Percentiles rank a stretch among this genome's conserved stretches.
Evolutionary conservation across 2,888 invertebrate genomes (phyloP).

Genomic region (Amphimallon solstitiale): DNA sequence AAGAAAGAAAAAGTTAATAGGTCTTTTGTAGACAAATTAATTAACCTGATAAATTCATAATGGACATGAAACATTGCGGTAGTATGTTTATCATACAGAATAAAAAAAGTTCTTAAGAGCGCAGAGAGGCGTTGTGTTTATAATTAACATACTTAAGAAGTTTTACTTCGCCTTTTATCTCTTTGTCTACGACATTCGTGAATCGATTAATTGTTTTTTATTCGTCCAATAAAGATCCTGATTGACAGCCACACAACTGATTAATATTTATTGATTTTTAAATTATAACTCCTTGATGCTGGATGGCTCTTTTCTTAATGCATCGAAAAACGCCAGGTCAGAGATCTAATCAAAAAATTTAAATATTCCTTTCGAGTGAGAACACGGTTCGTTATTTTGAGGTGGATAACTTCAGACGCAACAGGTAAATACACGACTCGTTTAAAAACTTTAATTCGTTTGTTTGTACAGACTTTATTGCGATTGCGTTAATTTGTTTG

Average conservation of each 20-base stretch:
- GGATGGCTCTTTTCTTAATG: conserved; percentile 3
- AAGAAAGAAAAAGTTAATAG: conserved; percentile 24
- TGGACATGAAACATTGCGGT: conserved; percentile 10
- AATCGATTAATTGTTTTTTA: conserved; percentile 32
- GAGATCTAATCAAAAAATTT: conserved; percentile 21
- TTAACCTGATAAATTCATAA: conserved; percentile 35
- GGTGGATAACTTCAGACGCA: background rate
- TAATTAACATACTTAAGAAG: conserved; percentile 22
- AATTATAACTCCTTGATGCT: conserved; percentile 8
- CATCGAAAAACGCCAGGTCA: conserved; percentile 18
- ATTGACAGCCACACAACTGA: conserved; percentile 26
- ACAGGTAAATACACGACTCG: background rate
- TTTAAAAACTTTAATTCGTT: too few species aligned
- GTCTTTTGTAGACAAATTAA: conserved; percentile 37
- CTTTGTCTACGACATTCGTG: conserved; percentile 17
- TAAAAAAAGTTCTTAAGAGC: background rate
- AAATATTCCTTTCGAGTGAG: conserved; percentile 5
- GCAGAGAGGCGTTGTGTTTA: conserved; percentile 15
- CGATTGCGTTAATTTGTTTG: too few species aligned
- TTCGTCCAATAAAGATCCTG: conserved; percentile 28
- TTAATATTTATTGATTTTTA: conserved; percentile 36
- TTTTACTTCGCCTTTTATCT: background rate
- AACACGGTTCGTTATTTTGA: background rate
- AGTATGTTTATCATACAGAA: background rate
- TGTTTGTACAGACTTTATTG: too few species aligned